phyloP scores from a whole-genome alignment of 1,140 invertebrate genomes.

The Holotrichia oblita region DNA sequence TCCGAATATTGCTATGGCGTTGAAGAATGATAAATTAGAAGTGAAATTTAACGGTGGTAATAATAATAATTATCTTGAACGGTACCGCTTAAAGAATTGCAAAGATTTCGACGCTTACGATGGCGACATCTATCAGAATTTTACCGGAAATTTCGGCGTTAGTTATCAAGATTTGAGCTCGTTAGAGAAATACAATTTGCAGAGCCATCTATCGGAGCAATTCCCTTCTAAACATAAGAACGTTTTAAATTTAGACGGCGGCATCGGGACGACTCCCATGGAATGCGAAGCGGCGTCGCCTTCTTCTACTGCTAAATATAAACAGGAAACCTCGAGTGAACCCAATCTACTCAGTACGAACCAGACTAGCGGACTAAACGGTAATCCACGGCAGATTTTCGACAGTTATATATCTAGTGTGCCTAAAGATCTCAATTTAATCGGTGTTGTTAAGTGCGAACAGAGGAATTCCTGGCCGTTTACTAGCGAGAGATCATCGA shows the following conservation, averaged over 20 bases:
- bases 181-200: conserved; percentile 51
- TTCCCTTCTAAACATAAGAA: neutral
- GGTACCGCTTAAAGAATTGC: conserved; percentile 20
- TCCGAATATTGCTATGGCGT: conserved; percentile 56
- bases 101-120: conserved; percentile 53
- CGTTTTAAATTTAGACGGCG: conserved; percentile 57
- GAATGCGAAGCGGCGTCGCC: conserved; percentile 37
- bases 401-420: conserved; percentile 62
- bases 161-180: conserved; percentile 59
- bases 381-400: conserved; percentile 37
- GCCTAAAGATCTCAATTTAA: conserved; percentile 66
- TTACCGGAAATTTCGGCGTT: conserved; percentile 56
- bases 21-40: conserved; percentile 15
- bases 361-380: conserved; percentile 28
- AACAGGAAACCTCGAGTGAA: conserved; percentile 58
- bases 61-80: neutral
- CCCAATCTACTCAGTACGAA: conserved; percentile 60
- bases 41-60: conserved; percentile 20
- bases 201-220: neutral
- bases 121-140: conserved; percentile 53
- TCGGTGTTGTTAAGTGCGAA: conserved; percentile 43
- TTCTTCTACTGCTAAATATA: conserved; percentile 55
- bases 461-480: conserved; percentile 50
- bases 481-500: conserved; percentile 48
- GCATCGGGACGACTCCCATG: neutral